Evolutionary conservation across 2,797 vertebrate genomes (phyloP).

Genomic region (Poecilia gillii): DNA sequence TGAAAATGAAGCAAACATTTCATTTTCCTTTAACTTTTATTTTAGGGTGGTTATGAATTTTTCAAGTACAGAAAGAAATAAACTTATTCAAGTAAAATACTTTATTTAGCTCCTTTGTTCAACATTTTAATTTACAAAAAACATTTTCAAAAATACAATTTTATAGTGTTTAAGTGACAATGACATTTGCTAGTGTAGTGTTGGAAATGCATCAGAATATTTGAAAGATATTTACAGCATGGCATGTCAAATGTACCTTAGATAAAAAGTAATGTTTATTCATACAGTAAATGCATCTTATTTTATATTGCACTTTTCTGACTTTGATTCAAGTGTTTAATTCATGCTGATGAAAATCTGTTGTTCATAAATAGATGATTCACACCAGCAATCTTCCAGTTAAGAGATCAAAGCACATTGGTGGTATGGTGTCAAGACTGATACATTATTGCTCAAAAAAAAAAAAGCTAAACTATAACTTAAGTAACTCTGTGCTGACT

Average conservation of each 20-base stretch:
- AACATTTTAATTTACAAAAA: constrained; percentile 18
- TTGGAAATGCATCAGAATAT: not conserved
- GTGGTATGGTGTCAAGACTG: constrained; percentile 5
- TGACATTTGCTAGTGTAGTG: not conserved
- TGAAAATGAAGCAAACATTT: constrained; percentile 48
- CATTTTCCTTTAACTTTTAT: constrained; percentile 13
- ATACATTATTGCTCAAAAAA: not conserved
- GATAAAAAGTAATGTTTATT: constrained; percentile 21
- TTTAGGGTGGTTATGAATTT: constrained; percentile 11
- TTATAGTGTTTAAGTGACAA: constrained; percentile 16
- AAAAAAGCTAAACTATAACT: not conserved
- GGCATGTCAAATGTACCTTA: constrained; percentile 3
- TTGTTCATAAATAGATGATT: constrained; percentile 2
- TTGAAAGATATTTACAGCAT: constrained; percentile 7
- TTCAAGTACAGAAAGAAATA: constrained; percentile 20
- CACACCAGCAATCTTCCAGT: not conserved
- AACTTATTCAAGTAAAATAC: constrained; percentile 24
- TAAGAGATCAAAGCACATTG: constrained; percentile 7
- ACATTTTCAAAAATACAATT: constrained; percentile 12
- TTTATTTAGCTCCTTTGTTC: constrained; percentile 50
- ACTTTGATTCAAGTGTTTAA: constrained; percentile 8
- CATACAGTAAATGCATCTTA: not conserved
- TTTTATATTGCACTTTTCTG: constrained; percentile 6
- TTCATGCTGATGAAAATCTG: constrained; percentile 9
- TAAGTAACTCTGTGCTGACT: not conserved